These are phyloP conservation scores for Pterostichus madidus DNA, from an alignment of 2,888 invertebrate species.

Conservation along the genomic window DNA sequence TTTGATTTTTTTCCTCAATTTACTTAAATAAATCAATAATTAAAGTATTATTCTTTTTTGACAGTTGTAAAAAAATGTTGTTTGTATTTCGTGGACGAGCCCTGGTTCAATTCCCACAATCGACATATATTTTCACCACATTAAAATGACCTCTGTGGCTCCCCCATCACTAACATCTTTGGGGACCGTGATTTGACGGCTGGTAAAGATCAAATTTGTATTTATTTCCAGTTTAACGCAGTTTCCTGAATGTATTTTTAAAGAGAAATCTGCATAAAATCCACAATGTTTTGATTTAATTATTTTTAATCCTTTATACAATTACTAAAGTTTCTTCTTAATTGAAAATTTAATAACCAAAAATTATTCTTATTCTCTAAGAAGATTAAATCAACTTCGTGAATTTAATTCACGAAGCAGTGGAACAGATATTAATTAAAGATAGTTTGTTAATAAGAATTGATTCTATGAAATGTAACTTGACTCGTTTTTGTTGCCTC, in stretches of 20 bases:
- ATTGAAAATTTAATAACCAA: conserved; percentile 35
- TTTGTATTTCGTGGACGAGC: too few species aligned
- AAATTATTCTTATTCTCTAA: conserved; percentile 22
- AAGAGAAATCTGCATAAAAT: conserved; percentile 3
- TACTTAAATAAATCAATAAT: too few species aligned
- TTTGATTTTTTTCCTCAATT: too few species aligned
- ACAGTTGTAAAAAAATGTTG: too few species aligned
- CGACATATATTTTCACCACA: too few species aligned
- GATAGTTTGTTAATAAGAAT: background rate
- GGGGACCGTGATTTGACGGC: too few species aligned
- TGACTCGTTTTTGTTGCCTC: background rate
- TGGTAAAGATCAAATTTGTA: too few species aligned
- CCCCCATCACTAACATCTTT: too few species aligned
- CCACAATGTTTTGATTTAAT: conserved; percentile 31
- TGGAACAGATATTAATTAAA: background rate
- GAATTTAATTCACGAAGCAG: background rate
- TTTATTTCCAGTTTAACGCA: too few species aligned
- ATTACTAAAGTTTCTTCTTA: background rate
- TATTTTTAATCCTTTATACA: conserved; percentile 13
- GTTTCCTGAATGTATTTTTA: background rate
- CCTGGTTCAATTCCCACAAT: too few species aligned
- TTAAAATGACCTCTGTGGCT: too few species aligned
- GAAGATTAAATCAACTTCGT: background rate
- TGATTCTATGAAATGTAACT: background rate
- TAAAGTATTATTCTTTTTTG: too few species aligned